Evolutionary conservation across 2,888 invertebrate species (phyloP), one percentile per base, ranked within the genome.

Genomic region (Apodemia duryi): DNA sequence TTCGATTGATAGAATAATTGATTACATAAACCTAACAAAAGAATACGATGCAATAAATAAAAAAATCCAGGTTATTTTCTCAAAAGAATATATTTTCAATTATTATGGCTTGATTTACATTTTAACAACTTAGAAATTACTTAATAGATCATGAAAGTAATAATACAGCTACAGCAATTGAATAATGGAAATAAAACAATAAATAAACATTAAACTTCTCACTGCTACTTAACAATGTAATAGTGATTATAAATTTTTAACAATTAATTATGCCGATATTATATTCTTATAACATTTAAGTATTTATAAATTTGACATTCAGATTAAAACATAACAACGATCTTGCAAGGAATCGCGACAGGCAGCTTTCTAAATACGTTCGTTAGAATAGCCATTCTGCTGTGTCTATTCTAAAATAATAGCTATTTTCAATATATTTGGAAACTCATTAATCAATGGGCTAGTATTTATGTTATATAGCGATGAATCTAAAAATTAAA

Each of bases 41-140:
- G 32, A 38, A 38, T 38, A 43, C 2, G 43, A 10, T 43, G 43
- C 9, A 43, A 43, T 43, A 43, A 54, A 28, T 54, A 69, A 74
- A 71, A 72, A 76, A 81, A 77, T 76, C 77, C 78, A 78, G 74
- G 70, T 77, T 72, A 72, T 70, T 82, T 88, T 86, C 79, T 90
- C 88, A 90, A 91, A 91, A 91, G 85, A 91, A 91, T 91, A 91
- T 91, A 91, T 90, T 91, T 84, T 90, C 88, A 90, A 87, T 91
- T 91, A 90, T 91, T 91, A 91, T 91, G 91, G 91, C 91, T 91
- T 89, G 87, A 89, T 90, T 91, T 91, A 91, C 88, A 91, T 85
- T 88, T 86, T 88, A 91, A 91, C 91, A 91, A 91, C 90, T 91
- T 91, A 91, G 83, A 80, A 86, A 91, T 88, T 88, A 91, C 83